These are phyloP conservation scores for Amazona guildingii DNA, from an alignment of 2,113 vertebrate species.

Conservation along the genomic window DNA sequence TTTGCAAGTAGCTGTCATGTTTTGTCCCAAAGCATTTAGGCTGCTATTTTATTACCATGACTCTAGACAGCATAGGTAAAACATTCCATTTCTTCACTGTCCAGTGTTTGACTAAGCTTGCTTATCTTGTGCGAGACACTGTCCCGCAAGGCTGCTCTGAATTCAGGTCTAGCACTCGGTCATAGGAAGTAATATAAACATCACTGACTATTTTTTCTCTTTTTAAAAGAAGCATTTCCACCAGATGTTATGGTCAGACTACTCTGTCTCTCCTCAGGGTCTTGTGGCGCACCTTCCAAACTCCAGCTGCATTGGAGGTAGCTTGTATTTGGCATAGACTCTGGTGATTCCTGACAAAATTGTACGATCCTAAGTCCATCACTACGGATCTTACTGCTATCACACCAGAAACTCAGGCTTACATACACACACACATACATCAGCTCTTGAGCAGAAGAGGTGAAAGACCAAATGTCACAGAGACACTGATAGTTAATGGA, in stretches of 20 bases:
- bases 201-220: background rate
- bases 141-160: background rate
- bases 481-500: background rate
- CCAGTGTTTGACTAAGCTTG: background rate
- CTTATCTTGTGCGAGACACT: background rate
- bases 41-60: background rate
- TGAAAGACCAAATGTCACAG: background rate
- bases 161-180: background rate
- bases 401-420: background rate
- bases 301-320: fast-evolving
- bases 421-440: fast-evolving
- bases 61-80: background rate
- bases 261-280: background rate
- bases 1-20: background rate
- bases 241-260: background rate
- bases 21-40: background rate
- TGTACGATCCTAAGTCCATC: background rate
- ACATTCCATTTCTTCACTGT: background rate
- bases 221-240: background rate
- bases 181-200: background rate
- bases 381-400: background rate
- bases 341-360: background rate
- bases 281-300: background rate
- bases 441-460: background rate
- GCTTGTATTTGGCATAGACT: background rate